Evolutionary conservation across 2,113 vertebrate species (phyloP).

Genomic region (Periophthalmus modestus): DNA sequence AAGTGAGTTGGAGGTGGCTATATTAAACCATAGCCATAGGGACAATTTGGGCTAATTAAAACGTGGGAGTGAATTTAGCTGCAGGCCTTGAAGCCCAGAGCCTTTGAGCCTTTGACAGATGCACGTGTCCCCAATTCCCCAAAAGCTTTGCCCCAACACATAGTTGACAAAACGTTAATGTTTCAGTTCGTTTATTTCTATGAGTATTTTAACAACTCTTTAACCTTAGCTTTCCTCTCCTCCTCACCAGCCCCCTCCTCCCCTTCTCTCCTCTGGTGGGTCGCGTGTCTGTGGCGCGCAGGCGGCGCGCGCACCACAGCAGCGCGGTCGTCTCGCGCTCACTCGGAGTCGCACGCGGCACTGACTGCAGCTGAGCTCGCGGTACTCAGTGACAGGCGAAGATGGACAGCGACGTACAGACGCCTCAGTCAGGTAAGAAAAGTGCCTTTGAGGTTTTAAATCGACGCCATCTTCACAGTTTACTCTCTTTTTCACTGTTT

Average conservation of each 20-base stretch:
- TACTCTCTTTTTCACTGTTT: neutral
- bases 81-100: neutral
- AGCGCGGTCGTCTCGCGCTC: constrained; percentile 37
- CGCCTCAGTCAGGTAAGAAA: constrained; percentile 51
- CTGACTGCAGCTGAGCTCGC: constrained; percentile 45
- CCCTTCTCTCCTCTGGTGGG: constrained; percentile 26
- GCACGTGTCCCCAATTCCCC: neutral
- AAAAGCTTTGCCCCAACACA: constrained; percentile 1
- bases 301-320: constrained; percentile 49
- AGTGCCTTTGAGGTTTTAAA: neutral
- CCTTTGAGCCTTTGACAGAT: constrained; percentile 4
- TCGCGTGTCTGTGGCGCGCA: constrained; percentile 40
- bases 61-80: neutral
- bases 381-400: constrained; percentile 50
- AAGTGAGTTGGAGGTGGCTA: neutral
- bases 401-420: constrained; percentile 46
- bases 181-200: neutral
- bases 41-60: neutral
- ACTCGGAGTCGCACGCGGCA: constrained; percentile 54
- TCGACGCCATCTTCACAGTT: neutral
- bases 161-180: constrained; percentile 4
- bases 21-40: neutral
- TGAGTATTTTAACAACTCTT: constrained; percentile 6
- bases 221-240: constrained; percentile 10
- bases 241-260: neutral